These are phyloP conservation scores for Caerostris darwini DNA, from an alignment of 1,140 invertebrate species.

Conservation along the genomic window DNA sequence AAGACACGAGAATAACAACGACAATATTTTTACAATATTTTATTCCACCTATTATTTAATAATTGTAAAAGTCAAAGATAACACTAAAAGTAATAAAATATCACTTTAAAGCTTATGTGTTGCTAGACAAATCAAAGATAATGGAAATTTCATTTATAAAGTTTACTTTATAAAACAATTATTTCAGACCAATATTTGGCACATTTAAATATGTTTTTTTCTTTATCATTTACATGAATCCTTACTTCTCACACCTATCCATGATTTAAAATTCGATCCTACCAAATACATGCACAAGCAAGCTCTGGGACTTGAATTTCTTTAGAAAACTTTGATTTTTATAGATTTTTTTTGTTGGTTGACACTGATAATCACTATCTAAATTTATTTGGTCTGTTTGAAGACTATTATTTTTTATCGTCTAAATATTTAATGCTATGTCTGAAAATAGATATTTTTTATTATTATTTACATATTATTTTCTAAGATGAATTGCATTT, in stretches of 20 bases:
- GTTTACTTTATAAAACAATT: background rate
- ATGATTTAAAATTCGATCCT: background rate
- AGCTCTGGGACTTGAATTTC: background rate
- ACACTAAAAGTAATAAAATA: too few relatives aligned
- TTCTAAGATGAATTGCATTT: too few relatives aligned
- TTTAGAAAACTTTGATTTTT: background rate
- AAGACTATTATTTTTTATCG: background rate
- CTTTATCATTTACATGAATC: background rate
- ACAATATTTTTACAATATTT: too few relatives aligned
- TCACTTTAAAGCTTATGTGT: too few relatives aligned
- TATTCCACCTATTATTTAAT: too few relatives aligned
- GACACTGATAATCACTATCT: background rate
- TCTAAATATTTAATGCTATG: background rate
- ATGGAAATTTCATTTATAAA: too few relatives aligned
- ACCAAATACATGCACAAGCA: background rate
- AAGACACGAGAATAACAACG: too few relatives aligned
- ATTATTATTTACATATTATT: background rate
- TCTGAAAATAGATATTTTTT: background rate
- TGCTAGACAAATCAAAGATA: too few relatives aligned
- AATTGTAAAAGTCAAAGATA: too few relatives aligned
- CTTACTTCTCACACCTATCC: background rate
- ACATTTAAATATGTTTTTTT: background rate
- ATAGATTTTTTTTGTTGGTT: background rate
- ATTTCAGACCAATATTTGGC: background rate
- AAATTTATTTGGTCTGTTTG: background rate